A percentile compares a stretch with the other conserved stretches of the same genome.
phyloP scores from a whole-genome alignment of 2,797 vertebrate species.

The Cheirogaleus major region DNA sequence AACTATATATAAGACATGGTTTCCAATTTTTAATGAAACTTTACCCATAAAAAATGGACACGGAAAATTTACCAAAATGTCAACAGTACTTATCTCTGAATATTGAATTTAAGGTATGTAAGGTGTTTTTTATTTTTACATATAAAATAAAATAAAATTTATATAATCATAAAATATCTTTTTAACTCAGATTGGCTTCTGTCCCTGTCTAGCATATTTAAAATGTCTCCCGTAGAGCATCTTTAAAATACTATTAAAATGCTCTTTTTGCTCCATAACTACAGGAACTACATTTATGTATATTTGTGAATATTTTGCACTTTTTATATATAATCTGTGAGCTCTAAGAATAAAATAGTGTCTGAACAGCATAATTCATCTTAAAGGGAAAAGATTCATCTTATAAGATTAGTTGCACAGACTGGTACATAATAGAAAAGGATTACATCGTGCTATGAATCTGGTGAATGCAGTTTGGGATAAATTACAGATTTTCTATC shows the following conservation, averaged over 20 bases:
- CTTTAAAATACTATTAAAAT: slow-evolving; percentile 36
- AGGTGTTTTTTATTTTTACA: not conserved
- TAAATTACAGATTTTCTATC: slow-evolving; percentile 54
- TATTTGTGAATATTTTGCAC: not conserved
- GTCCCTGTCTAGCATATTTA: not conserved
- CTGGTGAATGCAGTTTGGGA: not conserved
- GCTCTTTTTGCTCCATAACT: not conserved
- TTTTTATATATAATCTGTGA: not conserved
- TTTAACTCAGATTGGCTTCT: not conserved
- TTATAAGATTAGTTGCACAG: not conserved
- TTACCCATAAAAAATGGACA: not conserved
- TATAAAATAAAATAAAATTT: not conserved
- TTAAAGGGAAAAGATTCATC: slow-evolving; percentile 1
- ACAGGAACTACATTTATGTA: not conserved
- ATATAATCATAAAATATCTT: not conserved
- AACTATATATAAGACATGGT: not conserved
- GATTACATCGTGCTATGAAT: not conserved
- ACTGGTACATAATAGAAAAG: not conserved
- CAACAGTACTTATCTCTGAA: not conserved
- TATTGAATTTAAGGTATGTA: not conserved
- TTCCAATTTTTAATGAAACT: not conserved
- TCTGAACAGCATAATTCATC: not conserved
- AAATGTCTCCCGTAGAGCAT: not conserved
- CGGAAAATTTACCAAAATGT: not conserved
- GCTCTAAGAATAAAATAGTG: slow-evolving; percentile 22